A percentile compares a stretch with the other conserved stretches of the same genome.
phyloP scores from a whole-genome alignment of 2,888 invertebrate genomes.

The Nineta flava region DNA sequence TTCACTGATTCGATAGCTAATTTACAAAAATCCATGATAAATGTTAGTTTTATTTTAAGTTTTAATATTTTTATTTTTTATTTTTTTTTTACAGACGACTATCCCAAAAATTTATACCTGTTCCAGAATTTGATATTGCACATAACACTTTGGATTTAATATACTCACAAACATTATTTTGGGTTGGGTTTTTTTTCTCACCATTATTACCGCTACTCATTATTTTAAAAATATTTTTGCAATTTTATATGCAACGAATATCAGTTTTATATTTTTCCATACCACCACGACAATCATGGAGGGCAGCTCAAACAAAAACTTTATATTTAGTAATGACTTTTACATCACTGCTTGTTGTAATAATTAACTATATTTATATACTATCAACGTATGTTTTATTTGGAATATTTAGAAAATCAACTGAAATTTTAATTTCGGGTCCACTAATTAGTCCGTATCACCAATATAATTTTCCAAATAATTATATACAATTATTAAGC shows the following conservation, averaged over 20 bases:
- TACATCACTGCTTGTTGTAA: constrained; percentile 41
- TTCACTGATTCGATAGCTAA: too few relatives aligned
- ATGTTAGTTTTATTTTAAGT: too few relatives aligned
- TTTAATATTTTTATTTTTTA: too few relatives aligned
- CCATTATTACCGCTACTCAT: constrained; percentile 50
- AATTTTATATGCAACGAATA: constrained; percentile 53
- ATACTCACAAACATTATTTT: constrained; percentile 63
- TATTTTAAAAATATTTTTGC: constrained; percentile 48
- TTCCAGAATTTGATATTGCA: constrained; percentile 60
- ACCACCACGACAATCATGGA: constrained; percentile 48
- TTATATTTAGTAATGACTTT: constrained; percentile 53
- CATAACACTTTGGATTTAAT: constrained; percentile 60
- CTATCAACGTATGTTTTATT: constrained; percentile 36
- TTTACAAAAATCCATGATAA: too few relatives aligned
- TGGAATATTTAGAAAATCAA: too few relatives aligned
- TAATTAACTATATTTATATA: constrained; percentile 45
- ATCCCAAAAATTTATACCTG: not conserved
- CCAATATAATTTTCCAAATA: too few relatives aligned
- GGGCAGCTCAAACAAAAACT: constrained; percentile 61
- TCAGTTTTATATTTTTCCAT: constrained; percentile 46
- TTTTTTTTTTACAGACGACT: too few relatives aligned
- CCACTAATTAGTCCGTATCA: too few relatives aligned
- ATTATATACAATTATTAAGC: too few relatives aligned
- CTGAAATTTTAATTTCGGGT: too few relatives aligned
- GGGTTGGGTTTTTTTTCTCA: constrained; percentile 59